Evolutionary conservation across 2,113 vertebrate genomes (phyloP), one percentile per base, ranked within the genome.

Genomic region (Miniopterus natalensis): DNA sequence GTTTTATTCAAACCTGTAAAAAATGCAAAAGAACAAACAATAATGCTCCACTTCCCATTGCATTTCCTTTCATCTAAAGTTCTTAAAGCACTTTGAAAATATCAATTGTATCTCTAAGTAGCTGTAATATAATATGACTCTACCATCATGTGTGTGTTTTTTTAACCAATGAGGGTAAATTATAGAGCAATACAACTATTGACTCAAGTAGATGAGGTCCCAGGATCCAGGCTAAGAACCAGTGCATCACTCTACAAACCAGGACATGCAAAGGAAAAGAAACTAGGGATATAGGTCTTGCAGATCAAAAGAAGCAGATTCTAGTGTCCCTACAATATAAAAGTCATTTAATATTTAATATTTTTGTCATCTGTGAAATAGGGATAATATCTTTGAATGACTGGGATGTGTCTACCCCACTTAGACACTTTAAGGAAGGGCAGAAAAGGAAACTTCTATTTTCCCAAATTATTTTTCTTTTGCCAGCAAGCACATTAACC

Each of bases 1-100:
- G n/a, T 68, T 95, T 95, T 78, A 95, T 90, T 90, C 42, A 81
- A 96, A 77, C n/a, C n/a, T 95, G 83, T 92, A 71, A 81, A 87
- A 90, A 92, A 96, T 90, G 77, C 65, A 92, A 78, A 90, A 84
- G 84, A 87, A 68, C 47, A 93, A 79, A 96, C 40, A 66, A 83
- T 45, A 86, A n/a, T 59, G 21, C 70, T 68, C 79, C 85, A 59
- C 49, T 23, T 77, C 73, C 63, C 65, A 55, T 27, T 93, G 91
- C 23, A 14, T 88, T 77, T 88, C 66, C 53, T 95, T 83, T 91
- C 49, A 84, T 45, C 61, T 73, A 61, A 78, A 78, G 70, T 78
- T 79, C 49, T 95, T 90, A 88, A 79, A 79, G 29, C 31, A 88
- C 45, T 90, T 90, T 92, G 25, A 94, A 97, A 94, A 91, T 68